phyloP scores from a whole-genome alignment of 2,888 invertebrate species.

The Brachynemurus nebulosus region DNA sequence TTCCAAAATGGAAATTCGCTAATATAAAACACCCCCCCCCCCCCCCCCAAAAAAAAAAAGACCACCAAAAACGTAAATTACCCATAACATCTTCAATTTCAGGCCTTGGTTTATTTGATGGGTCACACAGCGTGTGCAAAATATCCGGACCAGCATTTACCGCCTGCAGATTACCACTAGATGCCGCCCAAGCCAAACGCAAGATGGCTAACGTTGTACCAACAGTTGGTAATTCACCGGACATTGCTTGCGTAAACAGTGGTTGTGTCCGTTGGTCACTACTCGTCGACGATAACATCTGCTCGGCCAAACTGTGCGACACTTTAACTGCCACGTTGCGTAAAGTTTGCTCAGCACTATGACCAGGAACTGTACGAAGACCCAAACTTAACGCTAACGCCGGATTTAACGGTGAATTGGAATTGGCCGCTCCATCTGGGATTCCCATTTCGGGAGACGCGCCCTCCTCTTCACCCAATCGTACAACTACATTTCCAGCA shows the following conservation, averaged over 20 bases:
- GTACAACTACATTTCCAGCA: slow-evolving; percentile 64
- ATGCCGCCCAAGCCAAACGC: slow-evolving; percentile 65
- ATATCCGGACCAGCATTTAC: slow-evolving; percentile 43
- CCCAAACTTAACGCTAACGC: slow-evolving; percentile 60
- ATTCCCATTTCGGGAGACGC: slow-evolving; percentile 27
- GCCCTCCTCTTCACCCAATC: slow-evolving; percentile 31
- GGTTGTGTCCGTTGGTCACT: slow-evolving; percentile 37
- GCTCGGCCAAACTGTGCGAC: slow-evolving; percentile 65
- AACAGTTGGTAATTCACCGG: slow-evolving; percentile 58
- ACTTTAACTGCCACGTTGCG: slow-evolving; percentile 72
- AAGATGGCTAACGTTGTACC: slow-evolving; percentile 60
- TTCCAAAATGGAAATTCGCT: too few relatives aligned
- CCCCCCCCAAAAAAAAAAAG: too few relatives aligned
- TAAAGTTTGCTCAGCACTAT: slow-evolving; percentile 58
- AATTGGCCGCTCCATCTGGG: slow-evolving; percentile 25
- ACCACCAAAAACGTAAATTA: too few relatives aligned
- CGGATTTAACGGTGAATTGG: slow-evolving; percentile 29
- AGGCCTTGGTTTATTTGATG: slow-evolving; percentile 40
- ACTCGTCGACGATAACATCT: slow-evolving; percentile 32
- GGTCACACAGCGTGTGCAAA: slow-evolving; percentile 50
- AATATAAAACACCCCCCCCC: too few relatives aligned
- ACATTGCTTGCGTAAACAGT: slow-evolving; percentile 41
- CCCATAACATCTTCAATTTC: slow-evolving; percentile 53
- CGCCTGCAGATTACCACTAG: slow-evolving; percentile 49
- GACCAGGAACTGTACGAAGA: slow-evolving; percentile 68